Conservation (phyloP, 2,888 invertebrate species). For the Elysia crispata region DNA sequence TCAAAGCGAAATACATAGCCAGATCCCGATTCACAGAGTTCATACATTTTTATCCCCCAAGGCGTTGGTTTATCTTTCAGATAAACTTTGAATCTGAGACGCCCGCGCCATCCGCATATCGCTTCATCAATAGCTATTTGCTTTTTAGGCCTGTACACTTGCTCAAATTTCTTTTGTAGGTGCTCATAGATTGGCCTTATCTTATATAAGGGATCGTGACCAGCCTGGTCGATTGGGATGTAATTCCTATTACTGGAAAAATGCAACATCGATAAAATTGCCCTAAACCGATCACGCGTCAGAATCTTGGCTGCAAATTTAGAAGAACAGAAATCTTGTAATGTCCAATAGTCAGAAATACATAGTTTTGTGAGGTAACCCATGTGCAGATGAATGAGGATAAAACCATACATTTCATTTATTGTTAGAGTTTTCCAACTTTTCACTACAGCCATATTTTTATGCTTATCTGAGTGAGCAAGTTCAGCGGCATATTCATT, state of each 20-base stretch:
- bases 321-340: background rate
- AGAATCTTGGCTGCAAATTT: background rate
- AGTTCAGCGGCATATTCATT: conserved; percentile 12
- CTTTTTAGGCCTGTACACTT: background rate
- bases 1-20: conserved; percentile 30
- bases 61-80: conserved; percentile 31
- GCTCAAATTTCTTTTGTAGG: conserved; percentile 19
- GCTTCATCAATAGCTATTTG: conserved; percentile 18
- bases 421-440: conserved; percentile 16
- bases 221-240: background rate
- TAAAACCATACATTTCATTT: conserved; percentile 12
- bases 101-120: conserved; percentile 10
- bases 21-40: background rate
- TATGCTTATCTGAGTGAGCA: background rate
- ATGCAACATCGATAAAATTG: conserved; percentile 24
- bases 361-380: background rate
- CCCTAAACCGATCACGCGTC: background rate
- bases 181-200: conserved; percentile 3
- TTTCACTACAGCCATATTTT: background rate
- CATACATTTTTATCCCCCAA: conserved; percentile 30
- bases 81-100: conserved; percentile 14
- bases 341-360: background rate
- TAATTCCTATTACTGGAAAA: background rate
- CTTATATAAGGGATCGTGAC: conserved; percentile 25
- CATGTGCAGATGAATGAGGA: conserved; percentile 24